These are phyloP conservation scores for Eudyptes chrysolophus DNA, from an alignment of 2,113 vertebrate species.

Conservation along the genomic window DNA sequence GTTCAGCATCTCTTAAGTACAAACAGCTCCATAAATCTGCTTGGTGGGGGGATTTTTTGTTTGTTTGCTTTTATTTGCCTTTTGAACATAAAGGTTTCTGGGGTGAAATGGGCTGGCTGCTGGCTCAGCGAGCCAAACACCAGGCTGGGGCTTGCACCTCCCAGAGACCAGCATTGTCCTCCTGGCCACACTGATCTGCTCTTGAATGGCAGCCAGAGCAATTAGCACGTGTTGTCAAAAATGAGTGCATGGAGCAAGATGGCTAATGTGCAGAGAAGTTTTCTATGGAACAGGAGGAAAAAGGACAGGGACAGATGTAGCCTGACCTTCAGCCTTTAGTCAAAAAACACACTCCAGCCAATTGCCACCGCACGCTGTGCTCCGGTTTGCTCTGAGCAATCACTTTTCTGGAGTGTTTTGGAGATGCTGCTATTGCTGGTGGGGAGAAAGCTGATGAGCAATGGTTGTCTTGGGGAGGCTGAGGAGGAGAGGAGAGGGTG, in stretches of 20 bases:
- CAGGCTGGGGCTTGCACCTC: neutral
- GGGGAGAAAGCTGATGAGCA: neutral
- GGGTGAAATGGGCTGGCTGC: neutral
- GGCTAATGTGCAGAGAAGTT: neutral
- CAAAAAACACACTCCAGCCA: neutral
- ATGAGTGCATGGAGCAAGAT: neutral
- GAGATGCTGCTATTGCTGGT: neutral
- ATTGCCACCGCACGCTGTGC: neutral
- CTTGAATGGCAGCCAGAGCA: conserved; percentile 5
- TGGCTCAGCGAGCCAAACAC: neutral
- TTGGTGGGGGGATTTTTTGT: neutral
- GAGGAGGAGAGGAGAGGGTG: no score
- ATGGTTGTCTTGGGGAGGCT: accelerated
- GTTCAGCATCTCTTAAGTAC: conserved; percentile 19
- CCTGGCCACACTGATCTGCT: neutral
- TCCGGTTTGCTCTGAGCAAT: neutral
- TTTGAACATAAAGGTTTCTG: neutral
- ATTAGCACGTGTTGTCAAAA: neutral
- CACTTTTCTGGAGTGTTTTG: neutral
- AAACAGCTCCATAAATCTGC: conserved; percentile 27
- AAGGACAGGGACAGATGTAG: neutral
- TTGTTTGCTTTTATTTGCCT: neutral
- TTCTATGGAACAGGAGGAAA: neutral
- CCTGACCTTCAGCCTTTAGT: neutral
- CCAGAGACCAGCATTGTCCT: neutral